phyloP scores from a whole-genome alignment of 2,113 vertebrate species.

The Capra hircus region DNA sequence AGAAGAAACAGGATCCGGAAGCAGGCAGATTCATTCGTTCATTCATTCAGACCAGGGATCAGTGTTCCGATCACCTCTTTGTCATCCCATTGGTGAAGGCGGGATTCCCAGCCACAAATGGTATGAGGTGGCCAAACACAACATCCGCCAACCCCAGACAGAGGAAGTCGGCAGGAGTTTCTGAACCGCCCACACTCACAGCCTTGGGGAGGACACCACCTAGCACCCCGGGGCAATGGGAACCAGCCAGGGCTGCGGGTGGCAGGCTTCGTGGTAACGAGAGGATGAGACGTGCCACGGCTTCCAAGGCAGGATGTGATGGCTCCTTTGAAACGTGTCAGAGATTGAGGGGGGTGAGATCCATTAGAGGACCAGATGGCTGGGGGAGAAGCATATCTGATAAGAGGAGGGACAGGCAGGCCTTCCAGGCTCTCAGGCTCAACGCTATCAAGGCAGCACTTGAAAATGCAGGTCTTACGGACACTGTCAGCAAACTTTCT shows the following conservation, averaged over 20 bases:
- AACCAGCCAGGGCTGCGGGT: not conserved
- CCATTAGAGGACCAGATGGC: not conserved
- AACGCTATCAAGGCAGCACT: not conserved
- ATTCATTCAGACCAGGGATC: not conserved
- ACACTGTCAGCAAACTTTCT: not conserved
- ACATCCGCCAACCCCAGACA: accelerated
- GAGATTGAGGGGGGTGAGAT: not conserved
- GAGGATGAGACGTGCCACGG: not conserved
- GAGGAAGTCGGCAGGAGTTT: not conserved
- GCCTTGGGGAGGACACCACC: accelerated
- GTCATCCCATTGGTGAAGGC: not conserved
- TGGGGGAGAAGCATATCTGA: not conserved
- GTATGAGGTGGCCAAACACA: accelerated
- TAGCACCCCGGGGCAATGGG: accelerated
- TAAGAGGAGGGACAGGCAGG: not conserved
- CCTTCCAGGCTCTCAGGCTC: not conserved
- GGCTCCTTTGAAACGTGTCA: not conserved
- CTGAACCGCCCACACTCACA: accelerated
- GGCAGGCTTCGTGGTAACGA: not conserved
- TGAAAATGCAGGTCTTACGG: accelerated
- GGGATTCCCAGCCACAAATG: not conserved
- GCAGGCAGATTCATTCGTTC: not conserved
- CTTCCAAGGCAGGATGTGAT: not conserved
- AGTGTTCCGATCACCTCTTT: not conserved
- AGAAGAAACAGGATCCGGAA: not conserved